Percentiles rank a stretch among this genome's conserved stretches.
These are phyloP conservation scores for Neelides sp. DNA, from an alignment of 1,140 invertebrate genomes.

Conservation along the genomic window DNA sequence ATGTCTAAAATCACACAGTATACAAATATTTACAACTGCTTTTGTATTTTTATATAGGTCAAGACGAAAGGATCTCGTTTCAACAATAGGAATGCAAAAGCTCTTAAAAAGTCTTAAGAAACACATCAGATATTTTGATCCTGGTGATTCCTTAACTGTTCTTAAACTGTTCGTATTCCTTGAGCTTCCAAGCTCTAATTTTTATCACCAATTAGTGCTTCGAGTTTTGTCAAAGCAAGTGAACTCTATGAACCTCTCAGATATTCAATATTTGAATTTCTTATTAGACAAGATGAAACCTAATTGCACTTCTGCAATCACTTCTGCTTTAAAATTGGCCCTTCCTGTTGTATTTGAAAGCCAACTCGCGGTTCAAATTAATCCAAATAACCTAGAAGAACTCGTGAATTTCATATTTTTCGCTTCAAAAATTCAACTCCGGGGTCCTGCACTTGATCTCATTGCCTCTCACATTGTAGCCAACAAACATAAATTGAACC, in stretches of 20 bases:
- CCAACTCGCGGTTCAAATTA: slow-evolving; percentile 42
- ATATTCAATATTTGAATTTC: slow-evolving; percentile 48
- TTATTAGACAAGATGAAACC: slow-evolving; percentile 38
- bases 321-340: slow-evolving; percentile 46
- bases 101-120: slow-evolving; percentile 41
- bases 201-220: slow-evolving; percentile 46
- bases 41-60: too few species aligned
- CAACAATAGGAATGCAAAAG: slow-evolving; percentile 40
- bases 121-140: slow-evolving; percentile 40
- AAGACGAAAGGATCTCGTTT: too few species aligned
- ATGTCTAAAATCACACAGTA: too few species aligned
- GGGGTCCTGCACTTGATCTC: slow-evolving; percentile 34
- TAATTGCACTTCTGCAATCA: slow-evolving; percentile 39
- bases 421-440: slow-evolving; percentile 39
- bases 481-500: slow-evolving; percentile 13
- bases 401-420: slow-evolving; percentile 42
- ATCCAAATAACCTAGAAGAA: slow-evolving; percentile 39
- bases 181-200: slow-evolving; percentile 41
- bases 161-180: slow-evolving; percentile 45
- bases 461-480: slow-evolving; percentile 14
- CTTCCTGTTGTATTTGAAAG: slow-evolving; percentile 49
- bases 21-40: too few species aligned
- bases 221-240: slow-evolving; percentile 46
- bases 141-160: slow-evolving; percentile 42
- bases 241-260: slow-evolving; percentile 44